Conservation (phyloP, 2,113 vertebrate species). For the Indicator indicator region DNA sequence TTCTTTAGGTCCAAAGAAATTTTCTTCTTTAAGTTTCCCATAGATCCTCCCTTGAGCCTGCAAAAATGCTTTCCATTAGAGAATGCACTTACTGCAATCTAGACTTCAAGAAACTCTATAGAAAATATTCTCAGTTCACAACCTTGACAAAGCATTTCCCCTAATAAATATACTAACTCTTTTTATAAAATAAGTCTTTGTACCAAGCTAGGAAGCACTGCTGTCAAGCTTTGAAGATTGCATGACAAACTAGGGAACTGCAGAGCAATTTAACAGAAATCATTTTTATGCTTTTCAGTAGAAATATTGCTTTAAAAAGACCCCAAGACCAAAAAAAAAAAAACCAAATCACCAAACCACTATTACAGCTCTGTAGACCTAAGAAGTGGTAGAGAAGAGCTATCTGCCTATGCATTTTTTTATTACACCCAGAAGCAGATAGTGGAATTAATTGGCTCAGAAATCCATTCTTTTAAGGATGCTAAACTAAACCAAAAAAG, state of each 20-base stretch:
- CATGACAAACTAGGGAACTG: background rate
- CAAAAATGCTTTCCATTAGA: conserved; percentile 21
- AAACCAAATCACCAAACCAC: too few species aligned
- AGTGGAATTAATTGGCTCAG: background rate
- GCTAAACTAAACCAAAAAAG: background rate
- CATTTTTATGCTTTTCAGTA: background rate
- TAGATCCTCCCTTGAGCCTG: conserved; percentile 95
- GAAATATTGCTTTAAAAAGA: background rate
- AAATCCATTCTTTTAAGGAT: background rate
- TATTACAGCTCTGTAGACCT: background rate
- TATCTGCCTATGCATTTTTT: background rate
- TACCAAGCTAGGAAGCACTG: background rate
- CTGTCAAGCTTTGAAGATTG: background rate
- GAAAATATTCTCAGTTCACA: background rate
- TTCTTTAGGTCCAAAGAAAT: conserved; percentile 98
- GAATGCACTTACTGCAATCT: background rate
- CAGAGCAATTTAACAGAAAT: background rate
- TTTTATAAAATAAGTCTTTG: background rate
- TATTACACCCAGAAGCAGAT: background rate
- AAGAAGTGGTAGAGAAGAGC: background rate
- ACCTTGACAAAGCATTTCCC: background rate
- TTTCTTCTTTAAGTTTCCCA: conserved; percentile 97
- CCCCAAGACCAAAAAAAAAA: background rate
- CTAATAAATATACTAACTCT: background rate
- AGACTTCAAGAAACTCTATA: background rate